Percentiles rank a stretch among this genome's conserved stretches.
Evolutionary conservation across 2,797 vertebrate genomes (phyloP).

Genomic region (Bovichtus diacanthus): DNA sequence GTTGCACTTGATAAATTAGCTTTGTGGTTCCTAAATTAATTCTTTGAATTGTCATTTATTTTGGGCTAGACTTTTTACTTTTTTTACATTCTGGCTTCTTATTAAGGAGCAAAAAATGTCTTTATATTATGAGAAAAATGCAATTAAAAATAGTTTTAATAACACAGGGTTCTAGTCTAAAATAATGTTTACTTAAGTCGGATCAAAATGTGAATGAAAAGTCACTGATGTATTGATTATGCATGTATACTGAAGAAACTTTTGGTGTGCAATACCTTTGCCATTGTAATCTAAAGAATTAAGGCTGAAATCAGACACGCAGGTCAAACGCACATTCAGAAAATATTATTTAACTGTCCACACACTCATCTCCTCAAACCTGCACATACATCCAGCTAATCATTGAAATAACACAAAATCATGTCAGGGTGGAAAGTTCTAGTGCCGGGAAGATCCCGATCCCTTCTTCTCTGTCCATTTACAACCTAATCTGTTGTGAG

Average conservation of each 20-base stretch:
- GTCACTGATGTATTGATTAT: background rate
- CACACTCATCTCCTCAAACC: constrained; percentile 6
- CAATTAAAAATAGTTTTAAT: background rate
- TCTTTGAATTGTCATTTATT: background rate
- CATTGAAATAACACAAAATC: constrained; percentile 33
- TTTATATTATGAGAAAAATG: no score
- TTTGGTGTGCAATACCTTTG: background rate
- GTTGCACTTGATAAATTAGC: background rate
- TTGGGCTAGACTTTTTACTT: background rate
- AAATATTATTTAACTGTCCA: background rate
- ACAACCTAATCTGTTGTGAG: constrained; percentile 85
- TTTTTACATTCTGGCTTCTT: background rate
- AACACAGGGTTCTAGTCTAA: background rate
- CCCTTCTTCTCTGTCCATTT: constrained; percentile 75
- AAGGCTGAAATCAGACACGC: background rate
- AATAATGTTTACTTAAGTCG: background rate
- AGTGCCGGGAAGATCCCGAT: constrained; percentile 47
- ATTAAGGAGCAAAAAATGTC: background rate
- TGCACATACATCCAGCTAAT: constrained; percentile 9
- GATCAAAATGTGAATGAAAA: background rate
- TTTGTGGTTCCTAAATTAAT: background rate
- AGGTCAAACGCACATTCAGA: constrained; percentile 7
- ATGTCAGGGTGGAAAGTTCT: constrained; percentile 56
- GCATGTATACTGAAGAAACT: background rate
- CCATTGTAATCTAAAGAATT: background rate